A percentile compares a stretch with the other conserved stretches of the same genome.
phyloP scores from a whole-genome alignment of 2,797 vertebrate genomes.

The Lepus oiostolus region DNA sequence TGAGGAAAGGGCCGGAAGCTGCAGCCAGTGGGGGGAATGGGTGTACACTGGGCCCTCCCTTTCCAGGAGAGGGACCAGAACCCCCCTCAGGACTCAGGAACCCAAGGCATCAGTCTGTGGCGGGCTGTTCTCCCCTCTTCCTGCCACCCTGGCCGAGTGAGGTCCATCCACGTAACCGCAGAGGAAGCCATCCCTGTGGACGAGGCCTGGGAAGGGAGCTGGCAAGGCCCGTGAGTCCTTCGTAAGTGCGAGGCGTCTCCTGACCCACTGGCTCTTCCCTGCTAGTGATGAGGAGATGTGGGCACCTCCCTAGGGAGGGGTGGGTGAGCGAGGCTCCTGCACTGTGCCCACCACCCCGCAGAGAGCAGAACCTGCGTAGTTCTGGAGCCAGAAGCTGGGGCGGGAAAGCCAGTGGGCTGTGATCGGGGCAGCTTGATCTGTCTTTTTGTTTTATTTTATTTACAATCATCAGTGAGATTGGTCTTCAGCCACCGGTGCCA shows the following conservation, averaged over 20 bases:
- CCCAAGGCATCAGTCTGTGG: background rate
- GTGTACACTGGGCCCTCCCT: background rate
- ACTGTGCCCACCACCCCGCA: background rate
- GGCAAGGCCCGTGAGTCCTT: background rate
- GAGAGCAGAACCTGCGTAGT: background rate
- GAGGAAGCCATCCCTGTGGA: background rate
- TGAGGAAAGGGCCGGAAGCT: background rate
- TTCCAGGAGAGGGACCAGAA: background rate
- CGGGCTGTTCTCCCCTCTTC: too few relatives aligned
- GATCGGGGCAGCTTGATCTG: constrained; percentile 47
- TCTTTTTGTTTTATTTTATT: constrained; percentile 8
- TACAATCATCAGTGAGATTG: constrained; percentile 77
- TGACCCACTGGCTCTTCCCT: background rate
- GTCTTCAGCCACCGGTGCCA: constrained; percentile 50
- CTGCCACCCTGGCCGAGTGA: background rate
- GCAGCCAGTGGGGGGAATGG: background rate
- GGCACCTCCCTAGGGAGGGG: background rate
- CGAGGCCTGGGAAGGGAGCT: background rate
- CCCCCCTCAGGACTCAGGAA: background rate
- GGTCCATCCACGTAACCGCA: background rate
- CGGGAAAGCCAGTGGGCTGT: background rate
- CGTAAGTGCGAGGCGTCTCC: too few relatives aligned
- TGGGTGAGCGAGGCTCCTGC: background rate
- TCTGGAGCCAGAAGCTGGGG: constrained; percentile 32
- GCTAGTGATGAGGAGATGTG: background rate